Evolutionary conservation across 2,888 invertebrate species (phyloP).

Genomic region (Acanthosoma haemorrhoidale): DNA sequence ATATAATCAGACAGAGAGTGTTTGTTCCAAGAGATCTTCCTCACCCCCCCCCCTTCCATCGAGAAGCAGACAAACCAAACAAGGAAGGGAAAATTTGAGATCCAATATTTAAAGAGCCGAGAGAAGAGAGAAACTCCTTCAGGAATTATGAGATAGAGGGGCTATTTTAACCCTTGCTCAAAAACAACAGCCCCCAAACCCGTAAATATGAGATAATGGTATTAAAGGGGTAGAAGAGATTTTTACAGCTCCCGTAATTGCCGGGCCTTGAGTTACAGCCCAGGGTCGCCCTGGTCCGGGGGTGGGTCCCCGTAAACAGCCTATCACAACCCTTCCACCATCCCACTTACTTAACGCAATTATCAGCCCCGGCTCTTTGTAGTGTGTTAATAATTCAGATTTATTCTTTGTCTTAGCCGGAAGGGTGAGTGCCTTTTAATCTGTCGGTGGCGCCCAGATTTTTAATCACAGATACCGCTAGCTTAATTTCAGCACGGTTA

Average conservation of each 20-base stretch:
- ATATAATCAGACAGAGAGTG: slow-evolving; percentile 10
- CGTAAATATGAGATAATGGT: slow-evolving; percentile 29
- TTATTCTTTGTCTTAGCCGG: slow-evolving; percentile 6
- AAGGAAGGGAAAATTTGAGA: slow-evolving; percentile 4
- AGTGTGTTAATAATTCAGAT: slow-evolving; percentile 9
- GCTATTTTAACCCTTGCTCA: slow-evolving; percentile 30
- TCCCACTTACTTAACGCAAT: slow-evolving; percentile 2
- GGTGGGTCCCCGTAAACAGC: slow-evolving; percentile 1
- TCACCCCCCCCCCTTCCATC: not conserved
- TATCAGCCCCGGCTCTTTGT: not conserved
- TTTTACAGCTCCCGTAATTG: slow-evolving; percentile 1
- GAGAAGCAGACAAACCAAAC: slow-evolving; percentile 4
- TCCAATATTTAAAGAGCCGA: slow-evolving; percentile 26
- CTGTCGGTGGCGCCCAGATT: not conserved
- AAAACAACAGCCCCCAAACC: slow-evolving; percentile 20
- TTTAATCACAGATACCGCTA: not conserved
- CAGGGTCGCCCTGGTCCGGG: too few species aligned
- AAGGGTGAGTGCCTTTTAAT: slow-evolving; percentile 10
- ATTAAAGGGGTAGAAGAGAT: slow-evolving; percentile 25
- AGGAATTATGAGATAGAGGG: slow-evolving; percentile 26
- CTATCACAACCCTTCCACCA: slow-evolving; percentile 5
- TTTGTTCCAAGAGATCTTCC: not conserved
- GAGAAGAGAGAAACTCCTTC: not conserved
- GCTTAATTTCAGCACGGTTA: too few species aligned
- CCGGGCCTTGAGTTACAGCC: slow-evolving; percentile 8